These are phyloP conservation scores for Botia almorhae DNA, from an alignment of 2,797 vertebrate species.

Conservation along the genomic window DNA sequence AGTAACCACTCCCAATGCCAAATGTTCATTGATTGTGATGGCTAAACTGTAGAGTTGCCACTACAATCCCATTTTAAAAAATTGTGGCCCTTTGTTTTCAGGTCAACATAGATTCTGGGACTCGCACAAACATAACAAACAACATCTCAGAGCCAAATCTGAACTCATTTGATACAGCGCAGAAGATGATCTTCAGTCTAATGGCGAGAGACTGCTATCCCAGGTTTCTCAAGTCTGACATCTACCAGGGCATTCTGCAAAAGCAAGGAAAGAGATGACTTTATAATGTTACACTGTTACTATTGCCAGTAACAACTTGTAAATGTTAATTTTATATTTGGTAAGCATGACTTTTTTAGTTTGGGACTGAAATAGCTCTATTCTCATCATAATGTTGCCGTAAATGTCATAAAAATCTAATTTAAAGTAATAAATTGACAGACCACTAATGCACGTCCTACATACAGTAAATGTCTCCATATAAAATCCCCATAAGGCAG, in stretches of 20 bases:
- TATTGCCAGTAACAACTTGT: not conserved
- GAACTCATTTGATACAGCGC: constrained; percentile 91
- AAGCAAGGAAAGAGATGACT: constrained; percentile 83
- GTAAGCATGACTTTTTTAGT: constrained; percentile 23
- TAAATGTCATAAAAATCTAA: not conserved
- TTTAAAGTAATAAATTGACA: constrained; percentile 9
- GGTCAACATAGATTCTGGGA: constrained; percentile 95
- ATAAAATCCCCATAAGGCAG: not conserved
- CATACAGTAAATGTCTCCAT: not conserved
- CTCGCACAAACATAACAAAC: constrained; percentile 87
- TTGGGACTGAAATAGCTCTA: constrained; percentile 25
- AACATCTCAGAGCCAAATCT: constrained; percentile 88
- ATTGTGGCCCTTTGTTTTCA: constrained; percentile 72
- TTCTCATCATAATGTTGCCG: not conserved
- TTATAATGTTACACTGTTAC: constrained; percentile 43
- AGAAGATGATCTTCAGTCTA: constrained; percentile 89
- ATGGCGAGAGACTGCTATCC: constrained; percentile 97
- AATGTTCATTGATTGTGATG: not conserved
- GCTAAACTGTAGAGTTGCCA: no score
- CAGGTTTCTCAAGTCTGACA: constrained; percentile 91
- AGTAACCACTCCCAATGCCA: not conserved
- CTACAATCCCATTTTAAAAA: no score
- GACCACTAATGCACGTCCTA: not conserved
- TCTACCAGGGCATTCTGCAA: constrained; percentile 85
- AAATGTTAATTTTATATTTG: constrained; percentile 30